Evolutionary conservation across 2,113 vertebrate species (phyloP).

Genomic region (Aspiorhynchus laticeps): DNA sequence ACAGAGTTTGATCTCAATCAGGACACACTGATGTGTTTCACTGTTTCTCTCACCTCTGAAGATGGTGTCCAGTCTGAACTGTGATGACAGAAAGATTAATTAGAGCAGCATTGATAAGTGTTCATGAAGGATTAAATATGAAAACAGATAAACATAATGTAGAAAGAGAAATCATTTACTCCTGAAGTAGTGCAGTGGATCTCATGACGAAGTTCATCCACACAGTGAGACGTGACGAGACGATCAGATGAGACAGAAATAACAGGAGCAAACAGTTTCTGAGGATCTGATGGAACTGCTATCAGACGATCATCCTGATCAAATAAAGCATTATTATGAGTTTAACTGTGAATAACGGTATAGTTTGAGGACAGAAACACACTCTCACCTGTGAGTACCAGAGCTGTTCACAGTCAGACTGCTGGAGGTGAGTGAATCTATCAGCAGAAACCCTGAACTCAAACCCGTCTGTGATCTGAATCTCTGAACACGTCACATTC

Average conservation of each 20-base stretch:
- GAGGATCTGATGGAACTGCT: no score
- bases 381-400: background rate
- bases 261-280: no score
- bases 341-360: no score
- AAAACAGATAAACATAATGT: background rate
- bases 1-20: no score
- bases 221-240: background rate
- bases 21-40: no score
- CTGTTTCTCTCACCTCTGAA: no score
- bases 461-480: background rate
- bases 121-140: no score
- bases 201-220: background rate
- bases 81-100: no score
- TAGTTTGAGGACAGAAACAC: background rate
- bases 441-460: background rate
- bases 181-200: background rate
- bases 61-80: no score
- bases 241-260: background rate
- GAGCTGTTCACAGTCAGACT: background rate
- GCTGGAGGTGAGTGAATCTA: background rate
- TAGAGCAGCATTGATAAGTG: no score
- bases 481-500: background rate
- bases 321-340: no score
- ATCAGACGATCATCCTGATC: no score
- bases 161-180: background rate